Evolutionary conservation across 2,797 vertebrate genomes (phyloP), one percentile per base, ranked within the genome.

Genomic region (Hipposideros larvatus): DNA sequence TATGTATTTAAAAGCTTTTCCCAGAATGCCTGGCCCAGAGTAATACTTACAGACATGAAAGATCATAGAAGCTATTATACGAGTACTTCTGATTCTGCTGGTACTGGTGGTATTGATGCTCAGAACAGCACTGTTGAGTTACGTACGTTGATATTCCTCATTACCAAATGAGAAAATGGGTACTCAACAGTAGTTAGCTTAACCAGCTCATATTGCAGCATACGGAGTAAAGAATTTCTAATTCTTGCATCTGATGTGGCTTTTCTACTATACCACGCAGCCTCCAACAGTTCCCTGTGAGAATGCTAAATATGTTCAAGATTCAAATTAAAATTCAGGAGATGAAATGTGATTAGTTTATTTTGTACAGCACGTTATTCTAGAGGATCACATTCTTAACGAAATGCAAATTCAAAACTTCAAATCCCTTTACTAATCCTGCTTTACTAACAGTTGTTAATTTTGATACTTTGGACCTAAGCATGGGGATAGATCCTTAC

Each of bases 401-500:
- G 75, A 97, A 95, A 92, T 96, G 85, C 41, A 97, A 57, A 87
- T 96, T 94, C 26, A 93, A 96, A 94, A 53, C 41, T 74, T 95
- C 95, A 96, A 92, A 98, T 93, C n/a, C 84, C 2, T 96, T 75
- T 86, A 80, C 75, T 80, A 97, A 95, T 41, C 24, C 6, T 2
- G 57, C 41, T 95, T 37, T 96, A 89, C 79, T 91, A 98, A 97
- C 43, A 55, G 63, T 87, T 96, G 91, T 97, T 96, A 95, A 88
- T 97, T 95, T 94, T 94, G 86, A 93, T 95, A 91, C 92, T 97
- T 96, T 94, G 77, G 80, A 91, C 93, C 85, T 93, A 77, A 98
- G 87, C 43, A 70, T 7, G 11, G 71, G 70, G 53, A 18, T 94
- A 90, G 88, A 92, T 95, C 59, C 89, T 98, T 78, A 90, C 26